phyloP scores from a whole-genome alignment of 2,113 vertebrate genomes.

The Salvelinus alpinus region DNA sequence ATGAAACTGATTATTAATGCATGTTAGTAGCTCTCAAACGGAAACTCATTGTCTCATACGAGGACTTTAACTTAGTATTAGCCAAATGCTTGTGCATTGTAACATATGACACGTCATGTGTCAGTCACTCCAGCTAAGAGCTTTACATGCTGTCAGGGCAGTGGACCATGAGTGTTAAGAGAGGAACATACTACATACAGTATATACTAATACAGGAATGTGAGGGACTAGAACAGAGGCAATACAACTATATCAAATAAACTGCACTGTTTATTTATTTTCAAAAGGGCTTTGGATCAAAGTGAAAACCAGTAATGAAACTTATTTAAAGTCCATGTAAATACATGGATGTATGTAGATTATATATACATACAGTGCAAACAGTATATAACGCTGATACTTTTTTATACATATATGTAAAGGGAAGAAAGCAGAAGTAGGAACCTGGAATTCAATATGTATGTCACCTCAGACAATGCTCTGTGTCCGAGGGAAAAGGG shows the following conservation, averaged over 20 bases:
- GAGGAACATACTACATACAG: not conserved
- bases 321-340: constrained; percentile 65
- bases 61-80: constrained; percentile 22
- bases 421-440: constrained; percentile 25
- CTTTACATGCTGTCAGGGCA: constrained; percentile 13
- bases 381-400: constrained; percentile 43
- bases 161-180: not conserved
- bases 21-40: constrained; percentile 57
- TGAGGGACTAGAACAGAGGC: constrained; percentile 31
- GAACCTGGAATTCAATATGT: not conserved
- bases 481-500: constrained; percentile 14
- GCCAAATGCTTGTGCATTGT: constrained; percentile 37
- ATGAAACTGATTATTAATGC: constrained; percentile 53
- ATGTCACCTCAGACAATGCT: constrained; percentile 35
- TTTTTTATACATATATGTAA: constrained; percentile 43
- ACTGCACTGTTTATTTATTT: constrained; percentile 61
- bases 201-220: constrained; percentile 6
- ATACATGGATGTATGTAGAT: constrained; percentile 56
- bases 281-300: constrained; percentile 73
- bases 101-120: constrained; percentile 34
- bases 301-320: constrained; percentile 54
- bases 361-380: constrained; percentile 61
- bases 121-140: constrained; percentile 16
- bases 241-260: constrained; percentile 48
- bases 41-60: constrained; percentile 35